Conservation (phyloP, 2,797 vertebrate species). For the Cossypha heuglini region DNA sequence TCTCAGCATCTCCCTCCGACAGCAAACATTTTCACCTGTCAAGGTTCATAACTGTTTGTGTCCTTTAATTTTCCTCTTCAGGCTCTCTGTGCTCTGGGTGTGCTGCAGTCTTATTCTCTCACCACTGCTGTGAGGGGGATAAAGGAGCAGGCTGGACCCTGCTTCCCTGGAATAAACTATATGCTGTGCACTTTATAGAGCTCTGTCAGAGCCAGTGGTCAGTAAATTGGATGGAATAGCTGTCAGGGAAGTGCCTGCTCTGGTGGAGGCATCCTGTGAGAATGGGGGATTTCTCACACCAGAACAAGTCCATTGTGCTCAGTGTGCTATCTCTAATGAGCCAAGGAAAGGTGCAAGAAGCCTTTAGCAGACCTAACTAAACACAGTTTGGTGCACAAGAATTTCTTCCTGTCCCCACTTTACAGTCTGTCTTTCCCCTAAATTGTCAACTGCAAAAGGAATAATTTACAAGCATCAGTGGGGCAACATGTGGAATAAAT, state of each 20-base stretch:
- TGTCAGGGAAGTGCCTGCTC: slow-evolving; percentile 39
- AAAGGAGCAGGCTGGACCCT: slow-evolving; percentile 40
- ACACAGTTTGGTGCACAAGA: not conserved
- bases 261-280: not conserved
- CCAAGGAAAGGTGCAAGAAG: not conserved
- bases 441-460: not conserved
- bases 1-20: slow-evolving; percentile 58
- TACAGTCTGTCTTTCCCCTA: not conserved
- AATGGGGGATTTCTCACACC: not conserved
- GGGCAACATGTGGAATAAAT: not conserved
- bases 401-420: not conserved
- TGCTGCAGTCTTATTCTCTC: not conserved
- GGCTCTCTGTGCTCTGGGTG: not conserved
- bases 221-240: slow-evolving; percentile 50
- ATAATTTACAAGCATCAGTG: not conserved
- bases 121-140: slow-evolving; percentile 22
- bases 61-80: slow-evolving; percentile 50
- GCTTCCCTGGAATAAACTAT: slow-evolving; percentile 48
- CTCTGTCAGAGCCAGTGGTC: slow-evolving; percentile 37
- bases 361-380: not conserved
- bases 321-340: not conserved
- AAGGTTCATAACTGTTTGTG: slow-evolving; percentile 39
- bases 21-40: slow-evolving; percentile 68
- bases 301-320: not conserved
- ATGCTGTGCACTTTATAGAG: slow-evolving; percentile 32